Conservation (phyloP, 2,888 invertebrate genomes). For the Sacculina carcini region DNA sequence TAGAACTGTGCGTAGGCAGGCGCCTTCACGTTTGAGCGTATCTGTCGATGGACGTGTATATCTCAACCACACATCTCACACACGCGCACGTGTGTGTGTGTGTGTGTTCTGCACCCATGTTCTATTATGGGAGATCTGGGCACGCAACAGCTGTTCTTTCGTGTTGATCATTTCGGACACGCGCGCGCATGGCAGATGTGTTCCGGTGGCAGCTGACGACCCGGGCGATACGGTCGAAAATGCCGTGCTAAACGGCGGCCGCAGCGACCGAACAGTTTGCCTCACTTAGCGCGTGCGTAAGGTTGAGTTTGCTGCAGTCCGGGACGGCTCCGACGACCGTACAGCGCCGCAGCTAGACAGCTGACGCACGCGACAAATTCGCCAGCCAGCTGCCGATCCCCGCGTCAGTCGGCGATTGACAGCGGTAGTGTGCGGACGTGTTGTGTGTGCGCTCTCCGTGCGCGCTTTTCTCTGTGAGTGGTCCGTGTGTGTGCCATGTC, state of each 20-base stretch:
- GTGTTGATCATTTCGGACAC: constrained; percentile 2
- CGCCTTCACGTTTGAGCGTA: too few relatives aligned
- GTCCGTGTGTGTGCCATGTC: not conserved
- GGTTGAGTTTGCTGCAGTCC: not conserved
- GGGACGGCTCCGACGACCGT: not conserved
- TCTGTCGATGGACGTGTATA: not conserved
- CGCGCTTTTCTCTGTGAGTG: too few relatives aligned
- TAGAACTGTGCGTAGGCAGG: too few relatives aligned
- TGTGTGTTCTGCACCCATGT: too few relatives aligned
- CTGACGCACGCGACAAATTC: too few relatives aligned
- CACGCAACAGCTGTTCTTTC: too few relatives aligned
- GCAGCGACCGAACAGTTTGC: too few relatives aligned
- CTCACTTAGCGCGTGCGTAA: not conserved
- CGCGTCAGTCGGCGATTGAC: not conserved
- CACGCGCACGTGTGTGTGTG: not conserved
- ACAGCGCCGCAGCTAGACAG: not conserved
- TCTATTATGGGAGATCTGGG: not conserved
- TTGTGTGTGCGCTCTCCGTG: not conserved
- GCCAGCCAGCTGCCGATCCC: too few relatives aligned
- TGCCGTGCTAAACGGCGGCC: not conserved
- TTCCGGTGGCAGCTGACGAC: not conserved
- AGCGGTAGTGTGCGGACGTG: not conserved
- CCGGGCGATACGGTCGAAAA: not conserved
- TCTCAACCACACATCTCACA: not conserved
- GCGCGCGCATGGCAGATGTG: not conserved